phyloP scores from a whole-genome alignment of 2,113 vertebrate species.

The Hypanus sabinus region DNA sequence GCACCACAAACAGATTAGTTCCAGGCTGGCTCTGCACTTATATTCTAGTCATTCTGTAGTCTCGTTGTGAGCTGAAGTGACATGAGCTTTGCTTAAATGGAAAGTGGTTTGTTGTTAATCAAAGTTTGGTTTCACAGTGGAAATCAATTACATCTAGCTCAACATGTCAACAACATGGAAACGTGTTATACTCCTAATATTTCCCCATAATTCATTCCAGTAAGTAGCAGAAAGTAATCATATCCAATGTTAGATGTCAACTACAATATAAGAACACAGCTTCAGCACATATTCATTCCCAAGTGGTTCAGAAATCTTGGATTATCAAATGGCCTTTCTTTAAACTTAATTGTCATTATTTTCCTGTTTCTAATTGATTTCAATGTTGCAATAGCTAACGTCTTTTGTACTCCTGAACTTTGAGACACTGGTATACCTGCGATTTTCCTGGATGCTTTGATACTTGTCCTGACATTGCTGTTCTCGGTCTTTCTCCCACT shows the following conservation, averaged over 20 bases:
- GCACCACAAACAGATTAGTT: background rate
- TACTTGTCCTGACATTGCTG: constrained; percentile 38
- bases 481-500: constrained; percentile 40
- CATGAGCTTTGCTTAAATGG: background rate
- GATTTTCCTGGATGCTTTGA: background rate
- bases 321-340: background rate
- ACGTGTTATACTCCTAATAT: no score
- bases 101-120: background rate
- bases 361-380: background rate
- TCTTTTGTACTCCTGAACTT: background rate
- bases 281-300: background rate
- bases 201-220: background rate
- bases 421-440: constrained; percentile 11
- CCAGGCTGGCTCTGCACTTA: background rate
- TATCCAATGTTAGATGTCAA: background rate
- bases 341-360: background rate
- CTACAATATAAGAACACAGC: background rate
- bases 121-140: background rate
- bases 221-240: background rate
- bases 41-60: background rate
- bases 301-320: background rate
- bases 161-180: no score
- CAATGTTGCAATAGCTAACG: background rate
- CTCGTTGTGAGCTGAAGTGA: background rate
- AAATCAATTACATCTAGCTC: background rate